A percentile compares a stretch with the other conserved stretches of the same genome.
These are phyloP conservation scores for Alentia gelatinosa DNA, from an alignment of 2,888 invertebrate genomes.

Conservation along the genomic window DNA sequence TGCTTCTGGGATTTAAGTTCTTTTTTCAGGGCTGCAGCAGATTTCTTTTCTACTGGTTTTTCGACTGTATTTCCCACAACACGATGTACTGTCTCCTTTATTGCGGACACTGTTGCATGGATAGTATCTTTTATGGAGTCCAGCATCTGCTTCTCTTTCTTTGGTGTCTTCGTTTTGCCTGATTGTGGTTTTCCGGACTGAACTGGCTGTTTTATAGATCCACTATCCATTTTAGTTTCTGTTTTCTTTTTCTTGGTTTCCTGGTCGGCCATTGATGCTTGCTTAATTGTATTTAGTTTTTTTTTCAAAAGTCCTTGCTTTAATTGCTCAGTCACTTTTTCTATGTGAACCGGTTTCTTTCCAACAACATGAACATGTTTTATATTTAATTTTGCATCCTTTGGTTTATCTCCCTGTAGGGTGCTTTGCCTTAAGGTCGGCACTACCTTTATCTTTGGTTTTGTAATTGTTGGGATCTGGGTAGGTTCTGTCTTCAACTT, in stretches of 20 bases:
- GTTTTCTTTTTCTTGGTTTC: background rate
- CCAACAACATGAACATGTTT: too few species aligned
- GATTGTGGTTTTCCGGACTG: background rate
- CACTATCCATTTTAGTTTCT: background rate
- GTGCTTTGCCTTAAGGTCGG: background rate
- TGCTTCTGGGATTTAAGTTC: background rate
- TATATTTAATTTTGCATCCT: background rate
- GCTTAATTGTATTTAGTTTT: too few species aligned
- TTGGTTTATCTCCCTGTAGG: too few species aligned
- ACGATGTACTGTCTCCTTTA: slow-evolving; percentile 18
- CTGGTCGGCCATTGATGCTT: too few species aligned
- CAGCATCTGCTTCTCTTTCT: slow-evolving; percentile 18
- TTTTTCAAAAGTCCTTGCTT: too few species aligned
- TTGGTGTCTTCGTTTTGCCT: background rate
- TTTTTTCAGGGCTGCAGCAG: background rate
- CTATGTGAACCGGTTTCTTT: too few species aligned
- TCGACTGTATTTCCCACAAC: background rate
- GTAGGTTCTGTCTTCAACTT: background rate
- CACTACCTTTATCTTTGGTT: background rate
- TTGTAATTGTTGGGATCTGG: background rate
- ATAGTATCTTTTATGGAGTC: slow-evolving; percentile 20
- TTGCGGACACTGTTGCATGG: slow-evolving; percentile 12
- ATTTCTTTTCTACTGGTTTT: slow-evolving; percentile 16
- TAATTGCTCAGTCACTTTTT: too few species aligned
- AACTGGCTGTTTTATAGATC: background rate